phyloP scores from a whole-genome alignment of 2,888 invertebrate genomes.

The Coelopa pilipes region DNA sequence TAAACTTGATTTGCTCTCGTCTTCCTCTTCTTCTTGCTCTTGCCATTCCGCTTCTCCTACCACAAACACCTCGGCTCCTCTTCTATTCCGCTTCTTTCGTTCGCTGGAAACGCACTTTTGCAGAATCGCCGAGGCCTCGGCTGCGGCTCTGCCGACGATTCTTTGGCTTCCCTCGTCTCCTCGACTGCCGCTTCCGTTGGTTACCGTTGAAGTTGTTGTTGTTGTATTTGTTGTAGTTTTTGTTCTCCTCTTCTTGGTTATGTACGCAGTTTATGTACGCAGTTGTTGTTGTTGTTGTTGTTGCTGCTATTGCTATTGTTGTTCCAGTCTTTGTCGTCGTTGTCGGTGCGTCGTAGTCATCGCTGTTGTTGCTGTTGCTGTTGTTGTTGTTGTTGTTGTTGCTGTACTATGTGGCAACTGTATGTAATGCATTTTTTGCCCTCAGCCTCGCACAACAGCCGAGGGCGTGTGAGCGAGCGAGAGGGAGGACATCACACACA shows the following conservation, averaged over 20 bases:
- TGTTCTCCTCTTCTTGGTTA: neutral
- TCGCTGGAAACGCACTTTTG: slow-evolving; percentile 18
- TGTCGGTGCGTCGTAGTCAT: no score
- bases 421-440: slow-evolving; percentile 20
- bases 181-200: no score
- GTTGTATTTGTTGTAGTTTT: no score
- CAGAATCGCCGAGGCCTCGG: neutral
- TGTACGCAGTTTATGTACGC: slow-evolving; percentile 5
- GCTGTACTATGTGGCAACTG: neutral
- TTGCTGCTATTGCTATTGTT: neutral
- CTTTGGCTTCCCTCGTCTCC: no score
- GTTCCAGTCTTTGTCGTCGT: no score
- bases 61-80: neutral
- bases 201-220: no score
- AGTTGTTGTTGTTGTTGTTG: neutral
- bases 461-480: no score
- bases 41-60: neutral
- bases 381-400: no score
- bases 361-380: neutral
- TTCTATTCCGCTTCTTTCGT: neutral
- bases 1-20: slow-evolving; percentile 3
- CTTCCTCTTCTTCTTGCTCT: neutral
- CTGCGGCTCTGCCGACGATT: neutral
- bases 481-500: no score
- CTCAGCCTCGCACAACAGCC: no score